Evolutionary conservation across 2,113 vertebrate species (phyloP), one percentile per base, ranked within the genome.

Genomic region (Muscicapa adusta): DNA sequence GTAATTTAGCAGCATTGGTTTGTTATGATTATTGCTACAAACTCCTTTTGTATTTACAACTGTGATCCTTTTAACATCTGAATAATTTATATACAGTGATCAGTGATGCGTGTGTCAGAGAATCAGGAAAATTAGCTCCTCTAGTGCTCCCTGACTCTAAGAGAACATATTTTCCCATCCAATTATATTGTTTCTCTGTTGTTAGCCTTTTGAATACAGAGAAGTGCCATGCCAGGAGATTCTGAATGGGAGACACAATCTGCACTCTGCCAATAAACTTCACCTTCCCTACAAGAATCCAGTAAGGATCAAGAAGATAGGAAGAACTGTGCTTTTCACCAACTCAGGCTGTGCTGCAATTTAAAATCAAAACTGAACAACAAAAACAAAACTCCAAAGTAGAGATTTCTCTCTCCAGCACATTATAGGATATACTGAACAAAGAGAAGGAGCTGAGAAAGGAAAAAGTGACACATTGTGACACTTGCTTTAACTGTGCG

Each of bases 1-100:
- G 51, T 86, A 91, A 85, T 94, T 92, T 36, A 94, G 75, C 66
- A 79, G 62, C 58, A 45, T 22, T 50, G 51, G 54, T 86, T 91
- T 95, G 72, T 89, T 94, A 61, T 82, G 60, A 89, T 84, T 95
- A 95, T 86, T 86, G 73, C 65, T 85, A 88, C 70, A 84, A 92
- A 93, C 36, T 81, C 74, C 48, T 86, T 92, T 95, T 3, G 1
- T 65, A 93, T 91, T 95, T 88, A 89, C 88, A 96, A 38, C 34
- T 33, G 43, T 45, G 58, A 85, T 89, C 72, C 74, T 93, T 91
- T 90, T 88, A 93, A 83, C 43, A 60, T 57, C 40, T 96, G 90
- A 94, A 93, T 93, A 91, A 95, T 96, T 97, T 94, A 81, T 68
- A 81, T 8, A 15, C 40, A 57, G 34, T 0, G 34, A 85, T 76